phyloP scores from a whole-genome alignment of 2,888 invertebrate genomes.

The Lordiphosa fenestrarum region DNA sequence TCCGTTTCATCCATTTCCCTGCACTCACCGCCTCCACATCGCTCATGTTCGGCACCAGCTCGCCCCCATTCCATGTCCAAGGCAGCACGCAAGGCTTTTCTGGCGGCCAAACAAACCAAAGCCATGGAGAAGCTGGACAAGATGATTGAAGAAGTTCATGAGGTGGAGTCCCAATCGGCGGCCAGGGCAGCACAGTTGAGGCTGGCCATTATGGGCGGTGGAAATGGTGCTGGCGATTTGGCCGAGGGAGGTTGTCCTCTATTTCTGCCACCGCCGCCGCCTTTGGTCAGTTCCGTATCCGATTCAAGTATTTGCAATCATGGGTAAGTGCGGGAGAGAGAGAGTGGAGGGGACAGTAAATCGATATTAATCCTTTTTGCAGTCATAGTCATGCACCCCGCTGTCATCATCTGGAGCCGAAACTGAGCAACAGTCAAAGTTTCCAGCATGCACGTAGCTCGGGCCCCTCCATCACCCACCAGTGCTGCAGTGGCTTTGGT shows the following conservation, averaged over 20 bases:
- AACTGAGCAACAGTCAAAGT: conserved; percentile 78
- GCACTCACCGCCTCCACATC: conserved; percentile 68
- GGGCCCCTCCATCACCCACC: conserved; percentile 73
- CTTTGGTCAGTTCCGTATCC: conserved; percentile 77
- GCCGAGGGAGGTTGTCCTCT: conserved; percentile 69
- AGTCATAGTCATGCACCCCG: conserved; percentile 62
- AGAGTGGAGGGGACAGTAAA: conserved; percentile 11
- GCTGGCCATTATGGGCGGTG: conserved; percentile 52
- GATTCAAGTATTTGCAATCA: conserved; percentile 78
- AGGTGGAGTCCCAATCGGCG: conserved; percentile 76
- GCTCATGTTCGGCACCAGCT: conserved; percentile 68
- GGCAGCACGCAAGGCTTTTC: conserved; percentile 76
- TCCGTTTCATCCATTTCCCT: conserved; percentile 68
- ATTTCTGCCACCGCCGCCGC: conserved; percentile 71
- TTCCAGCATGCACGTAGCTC: conserved; percentile 74
- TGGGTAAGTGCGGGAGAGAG: conserved; percentile 53
- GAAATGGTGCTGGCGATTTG: conserved; percentile 36
- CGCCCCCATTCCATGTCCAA: conserved; percentile 74
- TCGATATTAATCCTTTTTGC: background rate
- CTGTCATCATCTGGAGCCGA: conserved; percentile 67
- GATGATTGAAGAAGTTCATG: conserved; percentile 80
- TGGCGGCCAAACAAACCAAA: conserved; percentile 79
- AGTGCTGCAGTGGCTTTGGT: conserved; percentile 78
- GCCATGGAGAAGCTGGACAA: conserved; percentile 80
- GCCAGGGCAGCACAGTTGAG: conserved; percentile 71